These are phyloP conservation scores for Diadema setosum DNA, from an alignment of 35 echinoderm and acorn worm genomes.

Conservation along the genomic window DNA sequence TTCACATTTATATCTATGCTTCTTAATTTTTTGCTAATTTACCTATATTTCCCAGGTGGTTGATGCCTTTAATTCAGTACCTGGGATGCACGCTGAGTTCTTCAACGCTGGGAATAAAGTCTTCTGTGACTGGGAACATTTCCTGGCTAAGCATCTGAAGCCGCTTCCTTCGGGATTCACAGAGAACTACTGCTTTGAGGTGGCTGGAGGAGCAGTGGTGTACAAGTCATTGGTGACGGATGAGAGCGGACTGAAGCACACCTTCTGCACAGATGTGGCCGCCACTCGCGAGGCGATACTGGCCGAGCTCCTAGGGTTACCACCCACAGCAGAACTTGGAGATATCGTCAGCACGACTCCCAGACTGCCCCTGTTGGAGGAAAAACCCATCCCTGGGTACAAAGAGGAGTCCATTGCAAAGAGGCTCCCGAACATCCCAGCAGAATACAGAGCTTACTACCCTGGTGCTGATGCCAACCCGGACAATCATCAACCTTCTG, in stretches of 20 bases:
- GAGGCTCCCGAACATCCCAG: neutral
- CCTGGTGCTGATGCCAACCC: neutral
- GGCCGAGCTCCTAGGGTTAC: neutral
- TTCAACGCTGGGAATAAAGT: neutral
- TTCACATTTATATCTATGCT: neutral
- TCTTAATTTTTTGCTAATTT: neutral
- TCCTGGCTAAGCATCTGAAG: neutral
- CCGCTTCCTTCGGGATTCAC: neutral
- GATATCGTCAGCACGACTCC: neutral
- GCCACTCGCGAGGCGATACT: neutral
- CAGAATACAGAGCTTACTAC: constrained; percentile 4
- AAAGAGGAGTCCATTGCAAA: neutral
- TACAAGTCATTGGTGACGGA: constrained; percentile 10
- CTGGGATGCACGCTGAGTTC: constrained; percentile 1
- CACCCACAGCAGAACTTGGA: neutral
- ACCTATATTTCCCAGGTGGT: neutral
- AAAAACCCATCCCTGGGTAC: neutral
- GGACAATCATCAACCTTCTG: neutral
- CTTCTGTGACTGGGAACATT: constrained; percentile 13
- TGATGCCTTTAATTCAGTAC: neutral
- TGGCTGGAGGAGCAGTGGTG: neutral
- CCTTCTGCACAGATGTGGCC: constrained; percentile 3
- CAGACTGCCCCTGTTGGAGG: constrained; percentile 1
- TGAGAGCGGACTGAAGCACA: neutral
- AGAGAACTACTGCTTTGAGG: constrained; percentile 13